Evolutionary conservation across 64 coral and sea anemone species (phyloP).

Genomic region (Montipora efflorescens): DNA sequence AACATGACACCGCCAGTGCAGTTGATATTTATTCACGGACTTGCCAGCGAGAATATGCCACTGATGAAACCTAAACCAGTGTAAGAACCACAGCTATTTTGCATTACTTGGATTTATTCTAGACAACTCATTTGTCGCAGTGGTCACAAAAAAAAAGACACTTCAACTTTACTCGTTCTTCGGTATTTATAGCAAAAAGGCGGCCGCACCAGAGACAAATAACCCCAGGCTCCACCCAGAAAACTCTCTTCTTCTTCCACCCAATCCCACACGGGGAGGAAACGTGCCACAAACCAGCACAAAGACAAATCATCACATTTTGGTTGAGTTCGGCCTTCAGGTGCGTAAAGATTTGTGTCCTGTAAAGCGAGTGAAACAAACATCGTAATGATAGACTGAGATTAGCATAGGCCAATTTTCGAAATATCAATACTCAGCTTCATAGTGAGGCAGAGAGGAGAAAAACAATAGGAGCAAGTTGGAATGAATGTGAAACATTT

Average conservation of each 20-base stretch:
- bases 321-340: slow-evolving; percentile 94
- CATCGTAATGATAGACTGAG: too few species aligned
- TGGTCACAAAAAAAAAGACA: too few species aligned
- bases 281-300: slow-evolving; percentile 70
- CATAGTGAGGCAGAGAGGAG: too few species aligned
- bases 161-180: neutral
- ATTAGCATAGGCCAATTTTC: too few species aligned
- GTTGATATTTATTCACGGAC: slow-evolving; percentile 86
- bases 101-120: neutral
- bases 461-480: too few species aligned
- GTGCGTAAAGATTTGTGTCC: slow-evolving; percentile 7
- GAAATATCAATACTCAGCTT: too few species aligned
- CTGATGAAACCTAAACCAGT: slow-evolving; percentile 59
- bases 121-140: too few species aligned
- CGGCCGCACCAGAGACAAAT: neutral
- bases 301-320: slow-evolving; percentile 86
- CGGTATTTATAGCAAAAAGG: slow-evolving; percentile 38
- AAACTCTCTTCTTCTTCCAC: slow-evolving; percentile 61
- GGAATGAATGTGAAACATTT: too few species aligned
- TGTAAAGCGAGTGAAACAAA: neutral
- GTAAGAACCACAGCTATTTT: slow-evolving; percentile 5
- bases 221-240: slow-evolving; percentile 53
- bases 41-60: slow-evolving; percentile 78
- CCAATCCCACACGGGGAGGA: slow-evolving; percentile 66
- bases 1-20: slow-evolving; percentile 64